These are phyloP conservation scores for Lepidotrigona ventralis DNA, from an alignment of 1,140 invertebrate species.

Conservation along the genomic window DNA sequence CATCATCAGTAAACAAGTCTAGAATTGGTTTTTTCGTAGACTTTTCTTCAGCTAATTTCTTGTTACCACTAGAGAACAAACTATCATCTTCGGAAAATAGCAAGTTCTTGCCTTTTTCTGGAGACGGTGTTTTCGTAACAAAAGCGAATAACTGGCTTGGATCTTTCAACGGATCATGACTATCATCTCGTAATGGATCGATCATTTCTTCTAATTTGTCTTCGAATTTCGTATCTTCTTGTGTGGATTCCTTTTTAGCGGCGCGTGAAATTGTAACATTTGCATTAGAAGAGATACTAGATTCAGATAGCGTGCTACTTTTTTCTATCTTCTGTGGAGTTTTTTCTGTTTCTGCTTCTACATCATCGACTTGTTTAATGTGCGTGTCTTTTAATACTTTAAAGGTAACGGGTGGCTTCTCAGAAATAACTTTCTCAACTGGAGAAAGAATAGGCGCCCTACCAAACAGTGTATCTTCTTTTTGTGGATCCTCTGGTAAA, in stretches of 20 bases:
- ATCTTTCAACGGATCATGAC: conserved; percentile 75
- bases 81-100: conserved; percentile 73
- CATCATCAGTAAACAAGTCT: conserved; percentile 72
- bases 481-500: conserved; percentile 75
- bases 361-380: conserved; percentile 26
- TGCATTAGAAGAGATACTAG: background rate
- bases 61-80: conserved; percentile 65
- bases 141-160: conserved; percentile 77
- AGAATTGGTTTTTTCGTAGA: conserved; percentile 49
- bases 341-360: background rate
- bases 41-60: conserved; percentile 49
- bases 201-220: conserved; percentile 36
- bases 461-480: conserved; percentile 76
- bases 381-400: conserved; percentile 33
- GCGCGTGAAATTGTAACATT: background rate
- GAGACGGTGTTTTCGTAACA: conserved; percentile 77
- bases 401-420: conserved; percentile 12
- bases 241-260: background rate
- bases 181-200: conserved; percentile 74
- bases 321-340: background rate
- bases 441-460: conserved; percentile 76
- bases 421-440: conserved; percentile 47
- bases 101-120: conserved; percentile 71
- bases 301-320: background rate
- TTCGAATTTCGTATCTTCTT: background rate